phyloP scores from a whole-genome alignment of 2,113 vertebrate genomes.

The Brachypodius melanocephalos region DNA sequence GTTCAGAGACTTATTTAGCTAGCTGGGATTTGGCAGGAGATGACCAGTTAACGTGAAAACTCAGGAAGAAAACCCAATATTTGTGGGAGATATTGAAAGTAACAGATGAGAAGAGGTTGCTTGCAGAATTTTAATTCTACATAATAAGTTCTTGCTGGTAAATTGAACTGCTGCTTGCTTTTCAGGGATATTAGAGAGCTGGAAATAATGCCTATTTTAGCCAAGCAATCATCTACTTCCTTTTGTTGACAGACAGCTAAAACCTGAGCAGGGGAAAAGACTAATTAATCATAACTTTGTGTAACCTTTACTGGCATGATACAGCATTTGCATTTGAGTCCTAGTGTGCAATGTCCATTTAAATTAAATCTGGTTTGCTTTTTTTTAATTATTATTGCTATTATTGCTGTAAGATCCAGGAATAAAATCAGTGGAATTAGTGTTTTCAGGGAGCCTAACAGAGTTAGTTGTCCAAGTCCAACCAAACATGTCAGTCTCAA shows the following conservation, averaged over 20 bases:
- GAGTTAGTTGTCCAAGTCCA: neutral
- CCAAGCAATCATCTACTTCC: neutral
- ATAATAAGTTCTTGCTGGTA: neutral
- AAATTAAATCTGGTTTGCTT: neutral
- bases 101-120: constrained; percentile 18
- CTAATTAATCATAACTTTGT: neutral
- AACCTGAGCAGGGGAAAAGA: neutral
- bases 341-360: neutral
- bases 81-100: neutral
- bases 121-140: neutral
- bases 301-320: neutral
- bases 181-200: neutral
- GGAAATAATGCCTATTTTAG: neutral
- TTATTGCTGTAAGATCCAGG: neutral
- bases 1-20: neutral
- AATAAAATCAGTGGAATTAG: neutral
- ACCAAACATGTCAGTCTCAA: neutral
- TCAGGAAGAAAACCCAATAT: constrained; percentile 40
- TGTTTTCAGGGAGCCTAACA: neutral
- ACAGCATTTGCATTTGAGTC: constrained; percentile 1
- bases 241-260: neutral
- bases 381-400: neutral
- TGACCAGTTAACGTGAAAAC: constrained; percentile 22
- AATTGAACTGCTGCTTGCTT: constrained; percentile 1
- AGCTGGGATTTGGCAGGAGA: constrained; percentile 1